These are phyloP conservation scores for Ellobium chinense DNA, from an alignment of 2,888 invertebrate species.

Conservation along the genomic window DNA sequence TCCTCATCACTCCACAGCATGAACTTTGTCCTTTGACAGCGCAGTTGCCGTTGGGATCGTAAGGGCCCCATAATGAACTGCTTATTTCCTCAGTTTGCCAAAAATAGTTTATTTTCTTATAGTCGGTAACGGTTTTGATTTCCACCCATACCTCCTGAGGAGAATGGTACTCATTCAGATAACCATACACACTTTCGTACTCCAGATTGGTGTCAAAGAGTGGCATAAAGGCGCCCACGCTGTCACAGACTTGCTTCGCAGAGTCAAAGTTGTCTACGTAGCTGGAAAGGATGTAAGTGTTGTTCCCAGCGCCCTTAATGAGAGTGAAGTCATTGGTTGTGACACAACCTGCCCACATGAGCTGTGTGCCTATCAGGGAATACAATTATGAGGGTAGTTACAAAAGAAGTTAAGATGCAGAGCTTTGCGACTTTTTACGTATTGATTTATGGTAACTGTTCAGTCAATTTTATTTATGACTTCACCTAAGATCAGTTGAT, in stretches of 20 bases:
- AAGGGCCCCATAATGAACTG: neutral
- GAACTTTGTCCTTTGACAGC: neutral
- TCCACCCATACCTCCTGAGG: no score
- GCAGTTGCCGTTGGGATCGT: conserved; percentile 16
- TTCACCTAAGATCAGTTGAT: no score
- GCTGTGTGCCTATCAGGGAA: no score
- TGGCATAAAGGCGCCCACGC: neutral
- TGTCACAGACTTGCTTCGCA: neutral
- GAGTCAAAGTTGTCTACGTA: neutral
- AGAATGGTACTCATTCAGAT: neutral
- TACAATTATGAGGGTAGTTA: no score
- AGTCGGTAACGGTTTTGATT: neutral
- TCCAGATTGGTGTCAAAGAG: neutral
- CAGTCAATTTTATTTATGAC: no score
- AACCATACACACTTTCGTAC: neutral
- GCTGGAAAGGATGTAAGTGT: neutral
- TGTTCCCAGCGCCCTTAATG: neutral
- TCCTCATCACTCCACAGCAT: neutral
- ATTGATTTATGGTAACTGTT: no score
- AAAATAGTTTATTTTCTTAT: neutral
- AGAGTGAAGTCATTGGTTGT: no score
- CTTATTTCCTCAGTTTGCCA: conserved; percentile 7
- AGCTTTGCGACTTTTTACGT: no score
- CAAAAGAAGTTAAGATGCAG: no score
- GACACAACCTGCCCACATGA: no score